Conservation (phyloP, 1,140 invertebrate species). For the Magallana ariakensis region DNA sequence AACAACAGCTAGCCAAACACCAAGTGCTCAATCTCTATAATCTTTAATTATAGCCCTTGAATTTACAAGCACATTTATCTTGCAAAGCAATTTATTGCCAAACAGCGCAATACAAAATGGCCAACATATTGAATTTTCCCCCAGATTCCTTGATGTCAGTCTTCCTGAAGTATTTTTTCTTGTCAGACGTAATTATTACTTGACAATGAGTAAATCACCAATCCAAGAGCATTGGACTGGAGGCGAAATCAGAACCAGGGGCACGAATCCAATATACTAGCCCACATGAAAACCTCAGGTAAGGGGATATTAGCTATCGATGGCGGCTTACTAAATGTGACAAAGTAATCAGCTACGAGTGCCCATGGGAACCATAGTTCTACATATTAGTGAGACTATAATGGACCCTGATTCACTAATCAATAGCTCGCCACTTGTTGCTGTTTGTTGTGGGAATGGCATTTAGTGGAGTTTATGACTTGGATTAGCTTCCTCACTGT, state of each 20-base stretch:
- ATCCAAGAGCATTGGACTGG: neutral
- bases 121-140: neutral
- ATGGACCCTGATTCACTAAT: neutral
- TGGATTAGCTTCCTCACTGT: neutral
- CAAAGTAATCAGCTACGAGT: neutral
- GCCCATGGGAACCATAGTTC: constrained; percentile 13
- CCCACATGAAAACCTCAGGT: constrained; percentile 9
- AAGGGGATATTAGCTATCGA: neutral
- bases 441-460: neutral
- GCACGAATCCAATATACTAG: neutral
- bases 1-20: too few species aligned
- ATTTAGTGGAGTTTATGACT: neutral
- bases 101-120: neutral
- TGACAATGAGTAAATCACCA: neutral
- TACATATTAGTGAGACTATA: neutral
- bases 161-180: neutral
- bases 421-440: constrained; percentile 13
- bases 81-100: neutral
- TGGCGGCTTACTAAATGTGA: neutral
- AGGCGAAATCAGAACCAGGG: neutral
- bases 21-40: too few species aligned
- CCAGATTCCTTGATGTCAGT: neutral
- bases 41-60: neutral
- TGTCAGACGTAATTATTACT: neutral
- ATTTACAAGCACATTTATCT: neutral